These are phyloP conservation scores for Adrianichthys oophorus DNA, from an alignment of 2,797 vertebrate genomes.

Conservation along the genomic window DNA sequence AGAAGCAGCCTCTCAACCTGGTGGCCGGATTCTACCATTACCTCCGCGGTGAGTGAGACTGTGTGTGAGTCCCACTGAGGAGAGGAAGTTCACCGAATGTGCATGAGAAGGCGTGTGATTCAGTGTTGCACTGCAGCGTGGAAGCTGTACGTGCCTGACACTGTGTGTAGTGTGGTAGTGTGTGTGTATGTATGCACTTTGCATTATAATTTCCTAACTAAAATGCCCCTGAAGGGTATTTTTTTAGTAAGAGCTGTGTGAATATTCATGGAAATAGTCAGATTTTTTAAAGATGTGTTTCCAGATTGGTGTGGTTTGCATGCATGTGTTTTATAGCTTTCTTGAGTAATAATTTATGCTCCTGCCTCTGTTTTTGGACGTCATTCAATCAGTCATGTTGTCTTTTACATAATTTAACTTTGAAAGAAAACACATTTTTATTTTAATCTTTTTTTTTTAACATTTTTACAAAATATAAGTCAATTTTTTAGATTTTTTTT, in stretches of 20 bases:
- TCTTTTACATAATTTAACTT: no score
- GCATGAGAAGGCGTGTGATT: slow-evolving; percentile 17
- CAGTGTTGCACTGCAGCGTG: slow-evolving; percentile 46
- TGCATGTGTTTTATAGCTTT: slow-evolving; percentile 5
- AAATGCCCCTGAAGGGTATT: slow-evolving; percentile 31
- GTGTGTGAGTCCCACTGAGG: slow-evolving; percentile 19
- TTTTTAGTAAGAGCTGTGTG: slow-evolving; percentile 25
- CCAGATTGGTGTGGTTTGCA: not conserved
- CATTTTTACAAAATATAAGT: no score
- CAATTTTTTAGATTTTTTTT: no score
- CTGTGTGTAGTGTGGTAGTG: slow-evolving; percentile 3
- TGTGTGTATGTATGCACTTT: slow-evolving; percentile 29
- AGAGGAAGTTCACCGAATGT: slow-evolving; percentile 25
- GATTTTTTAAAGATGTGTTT: not conserved
- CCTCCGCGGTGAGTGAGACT: slow-evolving; percentile 83
- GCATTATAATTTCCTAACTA: slow-evolving; percentile 29
- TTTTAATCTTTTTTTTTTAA: no score
- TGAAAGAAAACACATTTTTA: no score
- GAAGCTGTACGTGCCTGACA: slow-evolving; percentile 19
- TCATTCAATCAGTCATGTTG: no score
- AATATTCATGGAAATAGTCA: slow-evolving; percentile 2
- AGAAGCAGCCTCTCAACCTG: slow-evolving; percentile 77
- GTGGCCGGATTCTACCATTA: slow-evolving; percentile 83
- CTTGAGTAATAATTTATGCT: no score
- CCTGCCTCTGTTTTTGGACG: no score